Evolutionary conservation across 1,140 invertebrate species (phyloP), one percentile per base, ranked within the genome.

Genomic region (Plodia interpunctella): DNA sequence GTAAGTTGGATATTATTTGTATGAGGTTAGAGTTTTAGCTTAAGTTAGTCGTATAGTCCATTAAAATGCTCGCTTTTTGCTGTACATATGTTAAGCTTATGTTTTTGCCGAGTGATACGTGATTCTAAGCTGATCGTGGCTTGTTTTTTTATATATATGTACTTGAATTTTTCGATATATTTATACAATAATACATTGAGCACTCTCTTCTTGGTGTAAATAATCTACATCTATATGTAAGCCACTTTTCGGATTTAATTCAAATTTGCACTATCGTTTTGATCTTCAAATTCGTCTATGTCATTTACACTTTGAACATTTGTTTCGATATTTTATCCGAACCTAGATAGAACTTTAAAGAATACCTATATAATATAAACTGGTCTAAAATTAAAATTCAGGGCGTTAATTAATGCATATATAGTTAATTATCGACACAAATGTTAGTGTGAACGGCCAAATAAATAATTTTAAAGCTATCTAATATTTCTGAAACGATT

Each of bases 1-100:
- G 61, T 73, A 78, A 76, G 68, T 69, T 60, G 61, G 60, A 68
- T 62, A 66, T 81, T 70, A 65, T 78, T 77, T 80, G 56, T 74
- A 69, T 68, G 62, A 44, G 6, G 57, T 65, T 71, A 74, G 65
- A 62, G 65, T 70, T 70, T 71, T 78, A 82, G 72, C 55, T 71
- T 80, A 80, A 80, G 78, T 79, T 79, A 83, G 72, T 64, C 51
- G 63, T 84, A 80, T 76, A 84, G 74, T 83, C 76, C 72, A 69
- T 63, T 57, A 63, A 25, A 70, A 55, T 58, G 68, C 70, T 76
- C 62, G 83, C 83, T 83, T 83, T 38, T 54, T 21, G 83, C 81
- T 87, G 83, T 87, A 84, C 18, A 84, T 83, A 84, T 54, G 54
- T 65, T 60, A 58, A 49, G 76, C 78, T 78, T 82, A 76, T 53